phyloP scores from a whole-genome alignment of 2,113 vertebrate genomes.

The Eretmochelys imbricata region DNA sequence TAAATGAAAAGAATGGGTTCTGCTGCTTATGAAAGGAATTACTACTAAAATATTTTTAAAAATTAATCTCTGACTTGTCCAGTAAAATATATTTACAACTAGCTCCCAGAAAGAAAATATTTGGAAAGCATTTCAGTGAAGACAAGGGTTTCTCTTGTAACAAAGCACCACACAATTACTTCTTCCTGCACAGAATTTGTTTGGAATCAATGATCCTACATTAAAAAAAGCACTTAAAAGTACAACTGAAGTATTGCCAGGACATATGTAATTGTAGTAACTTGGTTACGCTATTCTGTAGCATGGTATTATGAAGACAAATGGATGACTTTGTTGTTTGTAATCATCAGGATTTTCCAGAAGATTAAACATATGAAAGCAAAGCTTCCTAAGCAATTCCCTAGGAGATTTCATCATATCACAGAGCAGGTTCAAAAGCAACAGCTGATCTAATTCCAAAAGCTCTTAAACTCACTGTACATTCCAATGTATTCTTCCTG shows the following conservation, averaged over 20 bases:
- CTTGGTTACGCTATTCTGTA: constrained; percentile 56
- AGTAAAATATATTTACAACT: constrained; percentile 16
- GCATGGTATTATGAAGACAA: constrained; percentile 69
- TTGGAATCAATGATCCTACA: constrained; percentile 67
- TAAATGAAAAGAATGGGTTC: not conserved
- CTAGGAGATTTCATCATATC: constrained; percentile 67
- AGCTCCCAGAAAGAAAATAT: constrained; percentile 26
- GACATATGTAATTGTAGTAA: constrained; percentile 54
- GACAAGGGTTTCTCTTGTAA: constrained; percentile 65
- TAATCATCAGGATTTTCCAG: constrained; percentile 70
- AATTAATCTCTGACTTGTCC: constrained; percentile 28
- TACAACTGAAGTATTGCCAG: constrained; percentile 75
- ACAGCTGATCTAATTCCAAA: constrained; percentile 69
- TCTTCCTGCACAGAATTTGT: constrained; percentile 74
- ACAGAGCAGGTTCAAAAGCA: constrained; percentile 71
- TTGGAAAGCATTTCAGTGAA: constrained; percentile 12
- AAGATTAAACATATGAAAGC: constrained; percentile 70
- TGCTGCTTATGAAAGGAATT: constrained; percentile 7
- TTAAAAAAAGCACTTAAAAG: constrained; percentile 57
- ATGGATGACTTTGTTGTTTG: constrained; percentile 66
- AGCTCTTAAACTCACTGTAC: constrained; percentile 61
- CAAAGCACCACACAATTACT: constrained; percentile 74
- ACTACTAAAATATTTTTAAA: constrained; percentile 6
- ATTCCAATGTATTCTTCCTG: constrained; percentile 63
- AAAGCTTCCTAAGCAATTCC: constrained; percentile 72